Evolutionary conservation across 2,113 vertebrate species (phyloP), one percentile per base, ranked within the genome.

Genomic region (Anguilla rostrata): DNA sequence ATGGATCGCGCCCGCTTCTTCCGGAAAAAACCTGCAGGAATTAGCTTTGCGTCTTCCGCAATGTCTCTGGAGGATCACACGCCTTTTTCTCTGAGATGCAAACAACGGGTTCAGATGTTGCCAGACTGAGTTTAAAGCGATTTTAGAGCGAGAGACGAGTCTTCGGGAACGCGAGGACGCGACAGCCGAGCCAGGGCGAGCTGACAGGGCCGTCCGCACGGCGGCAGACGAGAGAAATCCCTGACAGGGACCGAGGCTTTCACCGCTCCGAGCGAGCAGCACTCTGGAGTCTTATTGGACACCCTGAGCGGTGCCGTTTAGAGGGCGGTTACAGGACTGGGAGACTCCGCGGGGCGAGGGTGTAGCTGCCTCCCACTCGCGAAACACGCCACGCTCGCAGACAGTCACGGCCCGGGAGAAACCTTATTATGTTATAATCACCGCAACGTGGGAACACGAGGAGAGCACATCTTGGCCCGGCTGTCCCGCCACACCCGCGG

Each of bases 241-340:
- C 63, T 71, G 14, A 81, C 79, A 39, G 90, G 86, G 87, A 91
- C 88, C 82, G 86, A 83, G 39, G 83, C 81, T 71, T 84, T 89
- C 87, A 91, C 89, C 91, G 91, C 90, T 89, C 83, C 84, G 39
- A 46, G 41, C 34, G 39, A 92, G 86, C 82, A 79, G 86, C 86
- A 87, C 85, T 88, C 87, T 43, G 88, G 89, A 88, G 88, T 90
- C 91, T 91, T 90, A 91, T 90, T 91, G 89, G 88, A 84, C 88
- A 86, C 63, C 15, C 87, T 88, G 88, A 91, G 90, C 86, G 56
- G 83, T 92, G 92, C 90, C 93, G 93, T 94, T 94, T 94, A 90
- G 92, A 91, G 88, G 85, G 88, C 86, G 92, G 93, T 94, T 91
- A 93, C 84, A 60, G 78, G 82, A 60, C 82, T 86, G 84, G 89